phyloP scores from a whole-genome alignment of 2,888 invertebrate genomes.

The Rosalia funebris region DNA sequence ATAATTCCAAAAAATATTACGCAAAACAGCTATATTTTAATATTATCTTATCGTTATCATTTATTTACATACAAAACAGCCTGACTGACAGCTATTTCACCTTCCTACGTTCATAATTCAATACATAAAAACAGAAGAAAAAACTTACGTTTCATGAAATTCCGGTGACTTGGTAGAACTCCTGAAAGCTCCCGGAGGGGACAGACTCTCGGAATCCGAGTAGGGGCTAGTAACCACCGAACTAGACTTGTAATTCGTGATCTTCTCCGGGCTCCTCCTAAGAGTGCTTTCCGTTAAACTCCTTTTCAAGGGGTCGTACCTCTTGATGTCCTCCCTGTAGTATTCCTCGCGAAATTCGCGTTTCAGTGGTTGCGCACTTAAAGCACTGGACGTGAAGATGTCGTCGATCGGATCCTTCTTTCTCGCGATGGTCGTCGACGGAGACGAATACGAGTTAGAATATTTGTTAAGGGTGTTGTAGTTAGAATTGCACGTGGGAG shows the following conservation, averaged over 20 bases:
- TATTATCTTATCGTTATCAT: too few species aligned
- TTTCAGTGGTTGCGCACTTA: slow-evolving; percentile 58
- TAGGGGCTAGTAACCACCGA: slow-evolving; percentile 56
- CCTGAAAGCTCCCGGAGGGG: slow-evolving; percentile 61
- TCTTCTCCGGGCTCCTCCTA: slow-evolving; percentile 55
- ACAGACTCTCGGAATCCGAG: slow-evolving; percentile 63
- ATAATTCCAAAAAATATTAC: too few species aligned
- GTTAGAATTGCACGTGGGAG: slow-evolving; percentile 51
- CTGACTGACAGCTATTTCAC: too few species aligned
- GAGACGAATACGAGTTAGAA: slow-evolving; percentile 37
- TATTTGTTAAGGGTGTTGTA: slow-evolving; percentile 49
- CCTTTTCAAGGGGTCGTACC: slow-evolving; percentile 61
- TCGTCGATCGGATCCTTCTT: slow-evolving; percentile 62
- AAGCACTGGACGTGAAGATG: slow-evolving; percentile 62
- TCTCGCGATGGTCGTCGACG: slow-evolving; percentile 28
- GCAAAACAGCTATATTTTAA: too few species aligned
- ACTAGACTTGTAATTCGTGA: slow-evolving; percentile 47
- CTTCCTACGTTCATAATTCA: too few species aligned
- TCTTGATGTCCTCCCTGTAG: slow-evolving; percentile 58
- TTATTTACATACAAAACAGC: too few species aligned
- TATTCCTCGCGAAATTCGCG: slow-evolving; percentile 61
- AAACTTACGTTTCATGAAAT: slow-evolving; percentile 66
- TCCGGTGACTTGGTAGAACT: slow-evolving; percentile 62
- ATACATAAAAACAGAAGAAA: too few species aligned
- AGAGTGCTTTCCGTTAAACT: slow-evolving; percentile 62